Base-by-base conservation (phyloP, 2,888 invertebrate species). In the Darwinula stevensoni region DNA sequence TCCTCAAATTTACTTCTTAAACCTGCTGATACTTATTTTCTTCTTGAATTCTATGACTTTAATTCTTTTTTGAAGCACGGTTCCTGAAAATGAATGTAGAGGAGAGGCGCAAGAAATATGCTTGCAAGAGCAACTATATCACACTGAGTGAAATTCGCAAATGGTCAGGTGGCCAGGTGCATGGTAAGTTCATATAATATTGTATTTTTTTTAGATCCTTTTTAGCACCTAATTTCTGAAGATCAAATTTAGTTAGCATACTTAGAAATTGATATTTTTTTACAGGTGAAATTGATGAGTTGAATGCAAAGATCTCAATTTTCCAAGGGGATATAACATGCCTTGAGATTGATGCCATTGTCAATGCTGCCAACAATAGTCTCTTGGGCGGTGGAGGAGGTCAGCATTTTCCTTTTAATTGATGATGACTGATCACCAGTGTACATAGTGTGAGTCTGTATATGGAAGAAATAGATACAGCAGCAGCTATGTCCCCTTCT, bases 271-370 rank as follows among this genome's bases (percentile, higher is more conserved):
- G 22, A 6, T 9, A 22, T 6, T 22, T n/a, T n/a, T 22, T 22
- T 9, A 9, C n/a, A 6, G 22, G 6, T n/a, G 22, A n/a, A 22
- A n/a, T n/a, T 13, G 11, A 28, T 28, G 36, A 32, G 2, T 30
- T 51, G n/a, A 52, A 50, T 39, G 38, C 39, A 17, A 51, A 48
- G 37, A 41, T 57, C 2, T 50, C 50, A 2, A 17, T 47, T 3
- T 73, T 63, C 55, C 54, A 53, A 45, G 80, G 78, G 2, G 78
- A 82, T 46, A 80, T 86, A 15, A 82, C 80, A 0, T 58, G 59
- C 31, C 53, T 86, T 29, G 72, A 75, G 58, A 59, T 82, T 35
- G 78, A 80, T 56, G 73, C 68, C 1, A 76, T 84, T 41, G 78
- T 80, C 1, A 84, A 84, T 57, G 82, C 84, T 18, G 84, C 84